Evolutionary conservation across 2,888 invertebrate genomes (phyloP), one percentile per base, ranked within the genome.

Genomic region (Cheilosia vulpina): DNA sequence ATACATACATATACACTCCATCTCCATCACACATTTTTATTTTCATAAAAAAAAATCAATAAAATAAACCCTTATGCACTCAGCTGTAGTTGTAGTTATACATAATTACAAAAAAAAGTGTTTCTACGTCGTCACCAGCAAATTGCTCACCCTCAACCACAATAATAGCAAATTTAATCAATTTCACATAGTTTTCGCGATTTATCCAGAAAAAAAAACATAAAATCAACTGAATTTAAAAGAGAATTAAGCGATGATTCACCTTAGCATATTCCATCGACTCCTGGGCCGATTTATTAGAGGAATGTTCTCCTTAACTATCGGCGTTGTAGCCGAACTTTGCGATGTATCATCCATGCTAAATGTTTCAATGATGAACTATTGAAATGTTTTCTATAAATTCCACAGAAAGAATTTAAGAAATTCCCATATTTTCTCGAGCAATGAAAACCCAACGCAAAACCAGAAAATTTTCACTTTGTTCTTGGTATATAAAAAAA

Each of bases 281-380:
- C 93, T 94, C 87, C 93, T 93, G 79, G 94, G 93, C 90, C 95
- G 95, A 88, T 94, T 94, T 90, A 96, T 94, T 89, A 96, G 91
- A 65, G 95, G 95, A 89, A 95, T 95, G 90, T 95, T 95, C 92
- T 96, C 95, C 93, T 95, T 90, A 60, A 90, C 89, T 87, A 94
- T 94, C 87, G 94, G 92, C 84, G 93, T 92, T 88, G 93, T 92
- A 79, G 93, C 92, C 87, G 93, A 93, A 89, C 92, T 92, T 88
- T 93, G 93, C 50, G 93, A 90, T 77, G 89, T 89, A 89, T 92
- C 92, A 87, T 92, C 92, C 92, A 92, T 91, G 84, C 88, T 89
- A 77, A 87, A 87, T 62, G 69, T 60, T 83, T 87, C 78, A 81
- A 83, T 87, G 62, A 31, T 83, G 73, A 52, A 34, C 71, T 75